These are phyloP conservation scores for Leptothorax acervorum DNA, from an alignment of 2,888 invertebrate genomes.

Conservation along the genomic window DNA sequence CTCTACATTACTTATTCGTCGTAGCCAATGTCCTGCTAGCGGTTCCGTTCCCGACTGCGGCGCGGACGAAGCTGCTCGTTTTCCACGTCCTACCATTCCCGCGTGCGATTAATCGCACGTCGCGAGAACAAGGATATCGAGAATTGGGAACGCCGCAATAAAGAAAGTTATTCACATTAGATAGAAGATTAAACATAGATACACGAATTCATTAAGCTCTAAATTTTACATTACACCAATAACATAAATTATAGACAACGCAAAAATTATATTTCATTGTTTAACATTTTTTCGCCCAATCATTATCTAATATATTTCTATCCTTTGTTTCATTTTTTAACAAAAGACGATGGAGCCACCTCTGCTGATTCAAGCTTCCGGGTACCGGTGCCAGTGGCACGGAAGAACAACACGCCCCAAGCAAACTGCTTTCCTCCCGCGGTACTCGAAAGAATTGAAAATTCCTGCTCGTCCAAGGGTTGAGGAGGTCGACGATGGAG, in stretches of 20 bases:
- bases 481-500: slow-evolving; percentile 73
- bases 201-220: background rate
- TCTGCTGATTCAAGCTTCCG: slow-evolving; percentile 45
- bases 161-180: background rate
- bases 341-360: background rate
- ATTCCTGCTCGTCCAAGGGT: slow-evolving; percentile 81
- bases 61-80: slow-evolving; percentile 60
- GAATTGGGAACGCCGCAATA: background rate
- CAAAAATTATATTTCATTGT: background rate
- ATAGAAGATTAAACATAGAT: background rate
- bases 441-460: slow-evolving; percentile 82
- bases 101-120: slow-evolving; percentile 72
- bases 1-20: slow-evolving; percentile 85
- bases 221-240: background rate
- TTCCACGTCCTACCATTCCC: slow-evolving; percentile 69
- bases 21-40: slow-evolving; percentile 80
- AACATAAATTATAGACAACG: background rate
- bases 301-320: background rate
- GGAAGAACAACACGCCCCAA: slow-evolving; percentile 53
- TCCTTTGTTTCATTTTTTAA: background rate
- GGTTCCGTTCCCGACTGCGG: slow-evolving; percentile 43
- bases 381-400: slow-evolving; percentile 25
- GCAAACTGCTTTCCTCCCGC: slow-evolving; percentile 69
- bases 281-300: background rate
- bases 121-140: slow-evolving; percentile 37